Percentiles rank a stretch among this genome's conserved stretches.
These are phyloP conservation scores for Podarcis raffonei DNA, from an alignment of 2,113 vertebrate genomes.

Conservation along the genomic window DNA sequence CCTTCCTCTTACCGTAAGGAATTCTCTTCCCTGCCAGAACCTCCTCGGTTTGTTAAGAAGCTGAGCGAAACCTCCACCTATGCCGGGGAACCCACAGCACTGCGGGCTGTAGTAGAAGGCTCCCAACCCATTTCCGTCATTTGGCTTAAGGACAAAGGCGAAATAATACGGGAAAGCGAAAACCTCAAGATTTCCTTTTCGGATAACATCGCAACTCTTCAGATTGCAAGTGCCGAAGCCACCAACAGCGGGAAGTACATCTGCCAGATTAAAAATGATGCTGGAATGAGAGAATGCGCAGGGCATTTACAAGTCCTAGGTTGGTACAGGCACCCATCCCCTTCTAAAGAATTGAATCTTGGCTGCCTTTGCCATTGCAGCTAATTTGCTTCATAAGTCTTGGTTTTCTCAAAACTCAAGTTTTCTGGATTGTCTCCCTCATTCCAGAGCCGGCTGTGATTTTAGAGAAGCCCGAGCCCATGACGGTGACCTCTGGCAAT, in stretches of 20 bases:
- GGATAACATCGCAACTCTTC: slow-evolving; percentile 86
- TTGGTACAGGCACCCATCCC: slow-evolving; percentile 74
- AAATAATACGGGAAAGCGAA: slow-evolving; percentile 91
- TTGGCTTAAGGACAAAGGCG: slow-evolving; percentile 95
- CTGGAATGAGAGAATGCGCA: slow-evolving; percentile 92
- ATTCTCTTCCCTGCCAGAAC: slow-evolving; percentile 82
- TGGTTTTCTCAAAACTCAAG: background rate
- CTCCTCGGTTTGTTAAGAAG: slow-evolving; percentile 91
- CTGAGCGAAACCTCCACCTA: slow-evolving; percentile 88
- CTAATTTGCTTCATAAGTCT: background rate
- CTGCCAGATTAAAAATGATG: slow-evolving; percentile 94
- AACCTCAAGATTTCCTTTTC: slow-evolving; percentile 87
- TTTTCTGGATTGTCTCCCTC: slow-evolving; percentile 60
- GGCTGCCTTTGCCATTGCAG: background rate
- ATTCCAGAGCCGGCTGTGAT: slow-evolving; percentile 94
- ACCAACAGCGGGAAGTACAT: slow-evolving; percentile 89
- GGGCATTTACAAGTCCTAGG: slow-evolving; percentile 92
- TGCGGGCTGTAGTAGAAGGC: slow-evolving; percentile 89
- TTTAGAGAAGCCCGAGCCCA: slow-evolving; percentile 90
- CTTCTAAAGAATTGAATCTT: background rate
- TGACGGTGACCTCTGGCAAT: slow-evolving; percentile 91
- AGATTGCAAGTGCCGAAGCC: slow-evolving; percentile 83
- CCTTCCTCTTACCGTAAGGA: slow-evolving; percentile 39
- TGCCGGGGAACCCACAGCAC: slow-evolving; percentile 83
- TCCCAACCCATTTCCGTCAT: slow-evolving; percentile 90